Base-by-base conservation (phyloP, 2,888 invertebrate genomes). In the Perithous albicinctus region DNA sequence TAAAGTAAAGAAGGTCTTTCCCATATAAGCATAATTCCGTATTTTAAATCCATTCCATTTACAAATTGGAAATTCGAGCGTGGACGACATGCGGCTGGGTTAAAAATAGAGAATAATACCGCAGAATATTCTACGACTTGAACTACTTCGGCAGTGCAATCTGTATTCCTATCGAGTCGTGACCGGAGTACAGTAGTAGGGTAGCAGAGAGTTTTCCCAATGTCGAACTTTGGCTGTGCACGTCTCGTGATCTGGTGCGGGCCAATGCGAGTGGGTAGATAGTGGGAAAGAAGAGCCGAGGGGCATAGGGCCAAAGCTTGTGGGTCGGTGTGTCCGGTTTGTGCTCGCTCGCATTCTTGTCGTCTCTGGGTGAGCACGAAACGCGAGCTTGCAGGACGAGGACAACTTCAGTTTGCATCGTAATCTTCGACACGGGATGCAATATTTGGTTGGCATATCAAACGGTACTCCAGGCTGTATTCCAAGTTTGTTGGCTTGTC, bases 201-300 rank as follows among this genome's bases (percentile, higher is more conserved):
- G 41, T n/a, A n/a, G 35, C 75, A 70, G 26, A 69, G 73, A 77
- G 46, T 73, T 77, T 81, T 81, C 72, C 77, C 80, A 54, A 81
- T 69, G 80, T 67, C 73, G 69, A 81, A 81, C 67, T 77, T 77
- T 41, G 38, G 67, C 61, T 43, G 38, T 38, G 77, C 80, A 81
- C 80, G 80, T 81, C 63, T 63, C 67, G 73, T 63, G 77, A 73
- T 73, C 67, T 77, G 63, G 77, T 67, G 43, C 46, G 29, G 29
- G 56, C 63, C 56, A 63, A 69, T 63, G 67, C 20, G 12, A 61
- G 67, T 48, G 46, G 10, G 48, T 23, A 32, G 29, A 69, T 23
- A 32, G 41, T 35, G 15, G 38, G 29, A 56, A 38, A 61, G 48
- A 56, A 64, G 51, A 51, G 26, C 51, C 15, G 23, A 54, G 29